Conservation (phyloP, 2,888 invertebrate genomes). For the Geophilus truncorum region DNA sequence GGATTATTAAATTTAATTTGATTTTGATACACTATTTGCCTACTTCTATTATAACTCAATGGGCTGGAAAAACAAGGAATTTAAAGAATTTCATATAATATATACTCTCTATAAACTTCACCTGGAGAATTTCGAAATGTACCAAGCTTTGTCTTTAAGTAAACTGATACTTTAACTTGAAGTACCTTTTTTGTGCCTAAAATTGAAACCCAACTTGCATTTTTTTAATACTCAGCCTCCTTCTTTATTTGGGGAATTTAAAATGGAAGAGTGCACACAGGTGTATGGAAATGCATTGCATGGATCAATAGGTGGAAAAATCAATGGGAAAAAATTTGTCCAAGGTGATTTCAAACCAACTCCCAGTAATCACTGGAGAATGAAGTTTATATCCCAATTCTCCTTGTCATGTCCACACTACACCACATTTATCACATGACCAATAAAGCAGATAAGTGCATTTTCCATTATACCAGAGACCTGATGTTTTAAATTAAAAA, state of each 20-base stretch:
- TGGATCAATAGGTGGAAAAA: slow-evolving; percentile 24
- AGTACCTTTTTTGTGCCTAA: background rate
- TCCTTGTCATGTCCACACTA: slow-evolving; percentile 13
- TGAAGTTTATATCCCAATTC: background rate
- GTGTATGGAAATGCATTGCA: slow-evolving; percentile 19
- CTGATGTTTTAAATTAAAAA: too few relatives aligned
- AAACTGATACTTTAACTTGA: background rate
- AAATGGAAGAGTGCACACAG: slow-evolving; percentile 5
- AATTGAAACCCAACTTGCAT: background rate
- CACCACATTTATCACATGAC: slow-evolving; percentile 16
- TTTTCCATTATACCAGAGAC: background rate
- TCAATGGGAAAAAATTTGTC: slow-evolving; percentile 8
- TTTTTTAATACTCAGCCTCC: background rate
- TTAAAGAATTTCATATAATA: too few relatives aligned
- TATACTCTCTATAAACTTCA: too few relatives aligned
- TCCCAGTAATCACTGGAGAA: background rate
- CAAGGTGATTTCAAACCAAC: slow-evolving; percentile 16
- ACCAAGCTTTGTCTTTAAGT: background rate
- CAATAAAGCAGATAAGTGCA: background rate
- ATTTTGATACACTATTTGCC: too few relatives aligned
- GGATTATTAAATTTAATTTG: too few relatives aligned
- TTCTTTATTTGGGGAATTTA: background rate
- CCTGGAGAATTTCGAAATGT: background rate
- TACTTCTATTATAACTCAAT: too few relatives aligned
- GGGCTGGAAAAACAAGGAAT: too few relatives aligned